Percentiles rank a stretch among this genome's conserved stretches.
phyloP scores from a whole-genome alignment of 2,113 vertebrate genomes.

The Tragulus kanchil region DNA sequence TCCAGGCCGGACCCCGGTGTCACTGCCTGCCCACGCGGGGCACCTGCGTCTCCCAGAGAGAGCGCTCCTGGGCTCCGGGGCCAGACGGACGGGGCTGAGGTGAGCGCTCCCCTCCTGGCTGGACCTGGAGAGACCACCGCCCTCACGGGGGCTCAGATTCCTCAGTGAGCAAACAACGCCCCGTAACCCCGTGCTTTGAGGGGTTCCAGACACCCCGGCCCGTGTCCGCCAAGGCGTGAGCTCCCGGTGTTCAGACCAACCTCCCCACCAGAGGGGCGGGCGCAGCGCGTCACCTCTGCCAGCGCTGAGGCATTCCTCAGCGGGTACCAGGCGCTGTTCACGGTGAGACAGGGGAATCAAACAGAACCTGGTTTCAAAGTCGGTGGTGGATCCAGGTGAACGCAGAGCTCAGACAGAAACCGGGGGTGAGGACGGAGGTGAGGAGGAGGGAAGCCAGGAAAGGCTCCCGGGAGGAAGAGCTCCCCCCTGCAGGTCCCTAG shows the following conservation, averaged over 20 bases:
- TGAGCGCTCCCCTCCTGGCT: not conserved
- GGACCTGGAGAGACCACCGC: not conserved
- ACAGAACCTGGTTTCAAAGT: not conserved
- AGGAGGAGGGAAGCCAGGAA: not conserved
- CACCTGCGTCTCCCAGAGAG: not conserved
- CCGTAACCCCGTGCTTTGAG: not conserved
- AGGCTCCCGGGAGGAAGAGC: not conserved
- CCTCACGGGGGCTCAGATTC: not conserved
- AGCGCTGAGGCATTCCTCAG: rapidly evolving
- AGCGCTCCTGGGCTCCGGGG: not conserved
- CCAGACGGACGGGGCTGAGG: not conserved
- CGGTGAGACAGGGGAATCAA: not conserved
- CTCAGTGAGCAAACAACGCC: not conserved
- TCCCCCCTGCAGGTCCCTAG: not conserved
- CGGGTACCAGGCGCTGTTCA: not conserved
- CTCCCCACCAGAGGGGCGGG: rapidly evolving
- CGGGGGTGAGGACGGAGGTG: too few species aligned
- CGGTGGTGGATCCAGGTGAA: too few species aligned
- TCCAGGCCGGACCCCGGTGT: not conserved
- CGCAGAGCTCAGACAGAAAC: rapidly evolving
- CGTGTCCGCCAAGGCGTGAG: not conserved
- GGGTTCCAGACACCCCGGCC: rapidly evolving
- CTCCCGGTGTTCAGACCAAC: not conserved
- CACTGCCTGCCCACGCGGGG: not conserved
- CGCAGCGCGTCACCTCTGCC: rapidly evolving